Evolutionary conservation across 2,888 invertebrate species (phyloP), one percentile per base, ranked within the genome.

Genomic region (Oligia strigilis): DNA sequence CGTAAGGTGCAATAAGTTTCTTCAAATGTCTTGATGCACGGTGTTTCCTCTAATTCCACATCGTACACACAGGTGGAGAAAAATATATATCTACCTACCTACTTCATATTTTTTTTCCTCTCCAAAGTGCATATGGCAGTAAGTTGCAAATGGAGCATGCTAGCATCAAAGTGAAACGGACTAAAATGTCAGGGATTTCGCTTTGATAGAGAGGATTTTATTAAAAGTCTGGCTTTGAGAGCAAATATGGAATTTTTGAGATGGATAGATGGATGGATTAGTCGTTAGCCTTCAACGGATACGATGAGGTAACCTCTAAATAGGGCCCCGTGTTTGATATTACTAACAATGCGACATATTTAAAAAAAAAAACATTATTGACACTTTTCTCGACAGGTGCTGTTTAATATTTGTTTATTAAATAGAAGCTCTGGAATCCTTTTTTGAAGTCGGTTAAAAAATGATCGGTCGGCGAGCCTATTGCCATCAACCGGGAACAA

Each of bases 61-160:
- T 1, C 13, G 14, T 3, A 46, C 13, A n/a, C 36, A 40, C 29
- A 78, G 14, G 2, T 55, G 40, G 17, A 49, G 9, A 55, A 29
- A 62, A 82, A 55, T 46, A 69, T 55, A 62, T n/a, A n/a, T n/a
- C n/a, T n/a, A 43, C 13, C n/a, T 75, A 43, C 19, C 13, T 40
- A 36, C 58, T 14, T 40, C 36, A 80, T 67, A 17, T 1, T 80
- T 49, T 71, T 58, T 78, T 78, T 69, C 29, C 29, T 62, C 8
- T 40, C 1, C 1, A 36, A 80, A 86, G 85, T 81, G 85, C 86
- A 85, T 60, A 67, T 46, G 60, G 58, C 76, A 72, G 67, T 85
- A 85, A 81, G 55, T 77, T 60, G 43, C 79, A 71, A 85, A 78
- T 83, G 84, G 73, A 79, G 23, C 40, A n/a, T 58, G 60, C 11